Evolutionary conservation across 1,140 invertebrate species (phyloP).

Genomic region (Atta cephalotes): DNA sequence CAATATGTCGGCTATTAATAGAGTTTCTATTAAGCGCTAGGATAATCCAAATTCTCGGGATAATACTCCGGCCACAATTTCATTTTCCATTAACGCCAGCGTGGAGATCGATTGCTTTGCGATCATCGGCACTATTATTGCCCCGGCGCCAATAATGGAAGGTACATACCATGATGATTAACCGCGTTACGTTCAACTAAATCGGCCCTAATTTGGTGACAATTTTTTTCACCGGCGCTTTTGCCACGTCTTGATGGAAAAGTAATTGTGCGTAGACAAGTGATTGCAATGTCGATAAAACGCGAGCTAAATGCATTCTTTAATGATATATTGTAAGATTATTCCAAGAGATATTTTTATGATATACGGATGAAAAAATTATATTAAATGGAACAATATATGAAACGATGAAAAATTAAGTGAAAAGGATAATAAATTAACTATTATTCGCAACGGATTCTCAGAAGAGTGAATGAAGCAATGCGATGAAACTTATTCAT

Average conservation of each 20-base stretch:
- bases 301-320: neutral
- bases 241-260: slow-evolving; percentile 13
- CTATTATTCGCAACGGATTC: slow-evolving; percentile 9
- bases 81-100: slow-evolving; percentile 75
- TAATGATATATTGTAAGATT: neutral
- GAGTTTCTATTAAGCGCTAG: slow-evolving; percentile 73
- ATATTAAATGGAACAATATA: neutral
- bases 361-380: neutral
- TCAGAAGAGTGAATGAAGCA: neutral
- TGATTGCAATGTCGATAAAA: neutral
- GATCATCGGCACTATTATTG: slow-evolving; percentile 68
- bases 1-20: slow-evolving; percentile 72
- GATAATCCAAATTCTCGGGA: slow-evolving; percentile 74
- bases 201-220: slow-evolving; percentile 57
- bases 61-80: slow-evolving; percentile 75
- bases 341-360: neutral
- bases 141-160: slow-evolving; percentile 46
- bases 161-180: slow-evolving; percentile 63
- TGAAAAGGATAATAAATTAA: slow-evolving; percentile 58
- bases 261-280: slow-evolving; percentile 11
- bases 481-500: slow-evolving; percentile 41
- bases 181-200: slow-evolving; percentile 59
- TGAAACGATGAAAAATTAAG: slow-evolving; percentile 4
- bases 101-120: slow-evolving; percentile 72
- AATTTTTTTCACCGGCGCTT: slow-evolving; percentile 17